Percentiles rank a stretch among this genome's conserved stretches.
These are phyloP conservation scores for Amphipoea oculea DNA, from an alignment of 2,888 invertebrate genomes.

Conservation along the genomic window DNA sequence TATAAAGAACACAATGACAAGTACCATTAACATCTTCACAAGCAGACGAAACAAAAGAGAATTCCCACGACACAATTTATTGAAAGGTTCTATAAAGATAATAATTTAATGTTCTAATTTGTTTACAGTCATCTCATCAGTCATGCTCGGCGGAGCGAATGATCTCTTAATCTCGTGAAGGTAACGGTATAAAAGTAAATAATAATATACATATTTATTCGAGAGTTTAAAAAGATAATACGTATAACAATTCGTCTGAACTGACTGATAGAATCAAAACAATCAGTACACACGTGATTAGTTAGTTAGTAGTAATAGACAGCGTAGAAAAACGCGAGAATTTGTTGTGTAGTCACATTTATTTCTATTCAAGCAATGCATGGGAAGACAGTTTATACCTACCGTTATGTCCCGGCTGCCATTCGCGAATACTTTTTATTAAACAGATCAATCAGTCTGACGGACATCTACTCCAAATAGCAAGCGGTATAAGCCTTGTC, in stretches of 20 bases:
- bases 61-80: conserved; percentile 13
- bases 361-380: conserved; percentile 5
- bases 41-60: conserved; percentile 11
- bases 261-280: conserved; percentile 17
- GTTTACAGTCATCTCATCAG: conserved; percentile 17
- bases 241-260: background rate
- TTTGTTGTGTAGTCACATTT: background rate
- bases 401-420: background rate
- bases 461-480: background rate
- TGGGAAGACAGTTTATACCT: background rate
- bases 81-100: conserved; percentile 5
- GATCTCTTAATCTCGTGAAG: conserved; percentile 27
- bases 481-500: no score
- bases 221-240: background rate
- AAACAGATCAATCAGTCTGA: background rate
- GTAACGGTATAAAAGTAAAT: conserved; percentile 13
- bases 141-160: conserved; percentile 7
- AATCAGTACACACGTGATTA: conserved; percentile 5
- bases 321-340: no score
- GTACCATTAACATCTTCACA: background rate
- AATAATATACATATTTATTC: background rate
- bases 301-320: no score
- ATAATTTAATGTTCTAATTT: conserved; percentile 8
- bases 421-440: conserved; percentile 9
- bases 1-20: background rate